A percentile compares a stretch with the other conserved stretches of the same genome.
Evolutionary conservation across 1,140 invertebrate genomes (phyloP).

Genomic region (Halyomorpha halys): DNA sequence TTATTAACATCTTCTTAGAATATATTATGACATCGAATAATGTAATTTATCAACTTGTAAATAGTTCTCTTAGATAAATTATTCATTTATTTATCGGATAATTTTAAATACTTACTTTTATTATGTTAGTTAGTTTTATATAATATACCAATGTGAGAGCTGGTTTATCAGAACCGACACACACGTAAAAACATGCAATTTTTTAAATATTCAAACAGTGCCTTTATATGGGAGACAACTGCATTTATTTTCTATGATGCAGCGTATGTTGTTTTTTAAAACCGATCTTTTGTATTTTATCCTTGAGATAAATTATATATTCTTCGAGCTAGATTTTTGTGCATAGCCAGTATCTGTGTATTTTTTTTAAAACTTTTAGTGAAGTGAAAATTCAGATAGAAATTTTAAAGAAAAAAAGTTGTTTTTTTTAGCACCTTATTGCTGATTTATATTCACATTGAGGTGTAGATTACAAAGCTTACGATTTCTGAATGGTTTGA

Average conservation of each 20-base stretch:
- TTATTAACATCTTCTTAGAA: conserved; percentile 7
- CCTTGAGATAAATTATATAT: too few relatives aligned
- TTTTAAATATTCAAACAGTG: conserved; percentile 19
- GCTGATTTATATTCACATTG: conserved; percentile 9
- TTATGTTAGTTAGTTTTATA: conserved; percentile 12
- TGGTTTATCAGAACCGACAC: neutral
- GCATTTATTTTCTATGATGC: conserved; percentile 19
- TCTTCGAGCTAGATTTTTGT: too few relatives aligned
- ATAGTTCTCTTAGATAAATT: conserved; percentile 13
- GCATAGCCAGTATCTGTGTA: too few relatives aligned
- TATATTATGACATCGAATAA: conserved; percentile 15
- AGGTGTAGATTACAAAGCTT: conserved; percentile 7
- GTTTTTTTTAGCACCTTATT: conserved; percentile 7
- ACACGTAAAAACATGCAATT: neutral
- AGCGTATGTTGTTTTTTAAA: conserved; percentile 15
- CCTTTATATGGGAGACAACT: conserved; percentile 20
- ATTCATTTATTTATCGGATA: conserved; percentile 5
- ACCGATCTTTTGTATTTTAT: conserved; percentile 1
- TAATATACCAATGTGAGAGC: conserved; percentile 9
- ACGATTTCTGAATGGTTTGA: conserved; percentile 11
- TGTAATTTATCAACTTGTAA: conserved; percentile 12
- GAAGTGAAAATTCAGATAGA: too few relatives aligned
- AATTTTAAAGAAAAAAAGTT: neutral
- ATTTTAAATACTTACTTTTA: neutral
- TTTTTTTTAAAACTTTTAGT: too few relatives aligned